Evolutionary conservation across 2,113 vertebrate species (phyloP).

Genomic region (Mus pahari): DNA sequence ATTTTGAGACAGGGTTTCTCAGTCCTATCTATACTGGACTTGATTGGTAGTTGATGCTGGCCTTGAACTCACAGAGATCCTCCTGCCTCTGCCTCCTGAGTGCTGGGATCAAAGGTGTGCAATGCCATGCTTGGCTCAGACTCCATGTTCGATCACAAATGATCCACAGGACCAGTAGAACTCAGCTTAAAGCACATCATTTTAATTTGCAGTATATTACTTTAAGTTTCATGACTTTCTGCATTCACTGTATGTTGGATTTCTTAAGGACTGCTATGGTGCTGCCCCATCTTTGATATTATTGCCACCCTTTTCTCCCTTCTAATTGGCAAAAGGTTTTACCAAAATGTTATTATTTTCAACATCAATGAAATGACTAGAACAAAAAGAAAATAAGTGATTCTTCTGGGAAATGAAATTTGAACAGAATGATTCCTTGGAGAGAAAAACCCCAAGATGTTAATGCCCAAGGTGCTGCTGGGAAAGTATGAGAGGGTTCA

Average conservation of each 20-base stretch:
- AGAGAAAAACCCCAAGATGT: constrained; percentile 49
- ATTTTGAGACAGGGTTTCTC: too few relatives aligned
- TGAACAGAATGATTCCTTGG: background rate
- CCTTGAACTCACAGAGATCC: too few relatives aligned
- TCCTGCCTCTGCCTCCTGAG: too few relatives aligned
- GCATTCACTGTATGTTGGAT: background rate
- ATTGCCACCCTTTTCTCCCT: background rate
- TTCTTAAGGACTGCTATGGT: background rate
- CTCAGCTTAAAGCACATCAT: background rate
- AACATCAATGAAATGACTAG: background rate
- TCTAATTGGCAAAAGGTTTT: background rate
- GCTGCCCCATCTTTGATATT: background rate
- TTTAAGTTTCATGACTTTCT: background rate
- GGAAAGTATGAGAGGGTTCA: background rate
- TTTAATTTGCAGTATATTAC: background rate
- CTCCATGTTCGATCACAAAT: background rate
- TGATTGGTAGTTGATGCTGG: too few relatives aligned
- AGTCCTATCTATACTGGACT: too few relatives aligned
- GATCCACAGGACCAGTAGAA: background rate
- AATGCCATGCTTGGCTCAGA: too few relatives aligned
- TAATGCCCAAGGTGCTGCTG: background rate
- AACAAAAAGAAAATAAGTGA: background rate
- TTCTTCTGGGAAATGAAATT: constrained; percentile 18
- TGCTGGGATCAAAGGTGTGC: too few relatives aligned
- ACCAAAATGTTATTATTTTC: background rate